Conservation (phyloP, 2,113 vertebrate genomes). For the Stegostoma tigrinum region DNA sequence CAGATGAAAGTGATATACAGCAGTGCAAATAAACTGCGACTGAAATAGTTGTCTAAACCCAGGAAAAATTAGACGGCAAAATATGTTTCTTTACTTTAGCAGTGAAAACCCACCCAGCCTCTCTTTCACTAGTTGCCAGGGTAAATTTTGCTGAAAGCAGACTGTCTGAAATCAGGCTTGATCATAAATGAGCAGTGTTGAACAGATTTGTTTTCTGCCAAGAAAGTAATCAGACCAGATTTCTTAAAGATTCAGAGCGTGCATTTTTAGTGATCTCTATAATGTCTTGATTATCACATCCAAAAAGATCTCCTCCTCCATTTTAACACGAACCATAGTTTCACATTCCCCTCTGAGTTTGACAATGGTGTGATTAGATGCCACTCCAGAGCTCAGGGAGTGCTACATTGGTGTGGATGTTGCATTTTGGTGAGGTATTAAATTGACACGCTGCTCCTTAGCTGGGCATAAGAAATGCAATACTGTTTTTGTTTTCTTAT, state of each 20-base stretch:
- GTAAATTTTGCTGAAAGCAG: slow-evolving; percentile 45
- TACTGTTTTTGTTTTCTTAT: neutral
- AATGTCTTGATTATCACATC: neutral
- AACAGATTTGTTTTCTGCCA: slow-evolving; percentile 42
- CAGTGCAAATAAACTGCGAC: slow-evolving; percentile 41
- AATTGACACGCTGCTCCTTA: neutral
- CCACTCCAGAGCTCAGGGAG: neutral
- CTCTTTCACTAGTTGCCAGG: slow-evolving; percentile 44
- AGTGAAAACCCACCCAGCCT: slow-evolving; percentile 41
- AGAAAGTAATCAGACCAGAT: slow-evolving; percentile 45
- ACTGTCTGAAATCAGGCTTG: slow-evolving; percentile 41
- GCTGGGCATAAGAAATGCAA: neutral
- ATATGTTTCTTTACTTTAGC: slow-evolving; percentile 32
- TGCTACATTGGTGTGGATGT: neutral
- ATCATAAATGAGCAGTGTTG: slow-evolving; percentile 39
- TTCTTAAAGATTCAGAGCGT: slow-evolving; percentile 39
- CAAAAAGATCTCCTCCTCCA: neutral
- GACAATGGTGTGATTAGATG: too few species aligned
- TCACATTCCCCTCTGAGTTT: neutral
- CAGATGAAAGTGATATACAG: slow-evolving; percentile 36
- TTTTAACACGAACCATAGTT: neutral
- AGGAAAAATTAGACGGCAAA: neutral
- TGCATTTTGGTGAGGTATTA: neutral
- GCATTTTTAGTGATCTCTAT: slow-evolving; percentile 29
- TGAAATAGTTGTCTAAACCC: slow-evolving; percentile 39